Conservation (phyloP, 1,140 invertebrate genomes). For the Ips typographus region DNA sequence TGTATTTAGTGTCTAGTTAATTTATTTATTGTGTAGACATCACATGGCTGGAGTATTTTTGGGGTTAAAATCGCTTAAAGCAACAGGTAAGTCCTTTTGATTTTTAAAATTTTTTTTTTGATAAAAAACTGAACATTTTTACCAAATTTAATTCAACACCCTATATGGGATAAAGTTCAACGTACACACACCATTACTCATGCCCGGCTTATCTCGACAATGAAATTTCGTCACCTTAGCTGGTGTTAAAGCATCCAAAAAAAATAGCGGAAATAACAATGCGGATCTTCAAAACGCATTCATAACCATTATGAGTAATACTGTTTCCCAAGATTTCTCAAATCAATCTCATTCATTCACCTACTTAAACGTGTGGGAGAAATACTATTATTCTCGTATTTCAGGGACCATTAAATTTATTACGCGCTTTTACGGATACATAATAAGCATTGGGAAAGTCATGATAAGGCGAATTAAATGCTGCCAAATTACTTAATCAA, state of each 20-base stretch:
- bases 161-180: too few species aligned
- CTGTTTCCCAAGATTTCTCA: constrained; percentile 18
- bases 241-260: too few species aligned
- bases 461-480: neutral
- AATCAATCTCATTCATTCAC: constrained; percentile 13
- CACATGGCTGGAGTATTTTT: constrained; percentile 27
- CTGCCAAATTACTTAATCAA: too few species aligned
- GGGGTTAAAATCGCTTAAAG: constrained; percentile 4
- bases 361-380: constrained; percentile 5
- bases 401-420: constrained; percentile 15
- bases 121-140: neutral
- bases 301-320: constrained; percentile 11
- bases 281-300: neutral
- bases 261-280: neutral
- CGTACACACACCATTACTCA: too few species aligned
- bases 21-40: constrained; percentile 10
- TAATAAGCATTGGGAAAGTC: neutral
- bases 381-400: constrained; percentile 20
- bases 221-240: too few species aligned
- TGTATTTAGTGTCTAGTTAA: constrained; percentile 12
- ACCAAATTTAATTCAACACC: too few species aligned
- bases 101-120: constrained; percentile 1
- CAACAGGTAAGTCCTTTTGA: constrained; percentile 16
- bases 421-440: constrained; percentile 7
- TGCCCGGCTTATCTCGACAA: too few species aligned